Percentiles rank a stretch among this genome's conserved stretches.
phyloP scores from a whole-genome alignment of 2,797 vertebrate genomes.

The Bovichtus variegatus region DNA sequence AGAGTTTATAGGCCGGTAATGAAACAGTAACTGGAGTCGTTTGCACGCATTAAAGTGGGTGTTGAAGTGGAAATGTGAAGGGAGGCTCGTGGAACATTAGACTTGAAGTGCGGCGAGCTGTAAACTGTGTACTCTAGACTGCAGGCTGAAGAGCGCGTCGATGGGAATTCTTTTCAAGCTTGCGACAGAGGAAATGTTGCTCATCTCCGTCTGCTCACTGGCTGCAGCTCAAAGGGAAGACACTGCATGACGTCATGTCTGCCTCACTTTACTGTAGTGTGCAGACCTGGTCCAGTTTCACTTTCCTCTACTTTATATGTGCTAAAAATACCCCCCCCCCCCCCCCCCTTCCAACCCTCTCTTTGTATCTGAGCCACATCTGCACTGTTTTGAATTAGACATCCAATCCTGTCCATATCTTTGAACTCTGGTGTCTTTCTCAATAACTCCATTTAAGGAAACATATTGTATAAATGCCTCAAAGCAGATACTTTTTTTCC shows the following conservation, averaged over 20 bases:
- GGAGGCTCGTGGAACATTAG: constrained; percentile 40
- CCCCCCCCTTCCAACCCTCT: background rate
- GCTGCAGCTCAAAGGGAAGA: constrained; percentile 19
- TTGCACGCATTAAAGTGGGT: constrained; percentile 58
- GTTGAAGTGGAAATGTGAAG: constrained; percentile 60
- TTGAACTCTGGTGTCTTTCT: constrained; percentile 21
- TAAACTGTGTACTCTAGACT: constrained; percentile 42
- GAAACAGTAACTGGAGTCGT: constrained; percentile 60
- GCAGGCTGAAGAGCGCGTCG: background rate
- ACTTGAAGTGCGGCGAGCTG: constrained; percentile 36
- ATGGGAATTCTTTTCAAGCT: constrained; percentile 17
- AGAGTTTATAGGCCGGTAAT: constrained; percentile 51
- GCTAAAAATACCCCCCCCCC: background rate
- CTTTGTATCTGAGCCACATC: constrained; percentile 36
- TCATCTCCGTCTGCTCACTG: constrained; percentile 2
- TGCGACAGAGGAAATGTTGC: background rate
- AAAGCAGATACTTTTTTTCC: constrained; percentile 22
- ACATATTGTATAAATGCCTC: constrained; percentile 18
- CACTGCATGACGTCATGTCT: constrained; percentile 32
- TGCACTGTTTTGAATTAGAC: constrained; percentile 43
- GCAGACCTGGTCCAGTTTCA: constrained; percentile 12
- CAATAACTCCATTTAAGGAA: constrained; percentile 21
- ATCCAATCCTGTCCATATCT: background rate
- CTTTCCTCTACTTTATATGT: constrained; percentile 10
- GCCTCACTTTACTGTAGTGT: background rate